A percentile compares a stretch with the other conserved stretches of the same genome.
Conservation (phyloP, 2,113 vertebrate species). For the Tilapia sparmanii region DNA sequence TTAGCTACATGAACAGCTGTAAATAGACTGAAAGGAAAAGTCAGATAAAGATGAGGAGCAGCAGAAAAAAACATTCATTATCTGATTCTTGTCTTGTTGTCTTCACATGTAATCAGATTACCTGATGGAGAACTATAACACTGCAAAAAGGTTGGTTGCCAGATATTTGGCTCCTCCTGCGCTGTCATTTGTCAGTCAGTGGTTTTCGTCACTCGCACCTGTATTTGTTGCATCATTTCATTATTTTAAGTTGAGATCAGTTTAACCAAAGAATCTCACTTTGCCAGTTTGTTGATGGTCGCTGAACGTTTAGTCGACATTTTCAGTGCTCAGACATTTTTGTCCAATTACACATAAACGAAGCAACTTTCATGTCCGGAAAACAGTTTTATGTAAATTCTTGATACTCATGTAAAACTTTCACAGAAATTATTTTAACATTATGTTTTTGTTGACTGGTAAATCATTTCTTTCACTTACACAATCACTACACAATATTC, state of each 20-base stretch:
- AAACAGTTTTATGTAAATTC: background rate
- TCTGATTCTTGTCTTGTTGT: background rate
- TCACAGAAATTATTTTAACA: background rate
- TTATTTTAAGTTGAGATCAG: background rate
- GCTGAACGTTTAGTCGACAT: background rate
- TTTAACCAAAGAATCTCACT: background rate
- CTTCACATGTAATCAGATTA: background rate
- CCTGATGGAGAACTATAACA: background rate
- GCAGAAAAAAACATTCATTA: background rate
- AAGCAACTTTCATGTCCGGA: background rate
- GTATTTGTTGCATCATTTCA: background rate
- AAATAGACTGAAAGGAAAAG: background rate
- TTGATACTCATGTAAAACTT: background rate
- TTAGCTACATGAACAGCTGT: background rate
- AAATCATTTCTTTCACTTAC: background rate
- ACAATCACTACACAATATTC: too few relatives aligned
- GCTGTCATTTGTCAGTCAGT: too few relatives aligned
- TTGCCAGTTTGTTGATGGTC: background rate
- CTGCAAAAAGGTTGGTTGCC: background rate
- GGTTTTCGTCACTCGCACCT: background rate
- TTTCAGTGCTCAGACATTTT: background rate
- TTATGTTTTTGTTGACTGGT: background rate
- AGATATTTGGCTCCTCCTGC: background rate
- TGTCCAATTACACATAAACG: background rate
- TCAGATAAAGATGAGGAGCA: background rate